Conservation (phyloP, 1,140 invertebrate species). For the Drosophila nasuta region DNA sequence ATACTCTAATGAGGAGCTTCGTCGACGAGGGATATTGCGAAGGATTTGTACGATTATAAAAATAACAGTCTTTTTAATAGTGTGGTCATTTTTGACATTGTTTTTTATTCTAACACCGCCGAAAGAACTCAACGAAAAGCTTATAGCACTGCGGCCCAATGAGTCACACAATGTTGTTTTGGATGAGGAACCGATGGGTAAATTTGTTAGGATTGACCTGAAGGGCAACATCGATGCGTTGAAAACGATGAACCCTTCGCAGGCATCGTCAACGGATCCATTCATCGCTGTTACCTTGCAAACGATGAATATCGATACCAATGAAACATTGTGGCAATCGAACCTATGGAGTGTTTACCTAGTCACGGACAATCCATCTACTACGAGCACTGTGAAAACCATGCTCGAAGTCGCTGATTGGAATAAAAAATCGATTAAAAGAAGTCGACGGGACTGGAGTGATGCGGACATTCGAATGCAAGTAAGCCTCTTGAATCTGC, state of each 20-base stretch:
- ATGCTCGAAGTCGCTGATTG: neutral
- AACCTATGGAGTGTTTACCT: neutral
- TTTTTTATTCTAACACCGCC: neutral
- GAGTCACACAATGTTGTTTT: neutral
- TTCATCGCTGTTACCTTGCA: neutral
- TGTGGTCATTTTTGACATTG: neutral
- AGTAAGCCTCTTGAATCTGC: neutral
- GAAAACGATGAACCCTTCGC: neutral
- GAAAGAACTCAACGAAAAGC: neutral
- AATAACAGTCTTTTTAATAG: neutral
- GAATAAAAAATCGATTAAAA: neutral
- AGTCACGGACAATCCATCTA: neutral
- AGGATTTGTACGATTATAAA: constrained; percentile 1
- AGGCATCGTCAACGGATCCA: neutral
- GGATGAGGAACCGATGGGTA: neutral
- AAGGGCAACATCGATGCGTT: neutral
- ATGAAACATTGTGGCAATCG: constrained; percentile 4
- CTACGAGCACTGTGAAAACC: neutral
- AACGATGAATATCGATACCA: neutral
- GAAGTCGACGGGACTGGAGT: neutral
- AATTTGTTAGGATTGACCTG: neutral
- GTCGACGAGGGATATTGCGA: neutral
- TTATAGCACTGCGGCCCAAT: constrained; percentile 7
- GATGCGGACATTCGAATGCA: neutral
- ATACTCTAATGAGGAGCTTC: neutral